Conservation (phyloP, 2,797 vertebrate species). For the Moxostoma hubbsi region DNA sequence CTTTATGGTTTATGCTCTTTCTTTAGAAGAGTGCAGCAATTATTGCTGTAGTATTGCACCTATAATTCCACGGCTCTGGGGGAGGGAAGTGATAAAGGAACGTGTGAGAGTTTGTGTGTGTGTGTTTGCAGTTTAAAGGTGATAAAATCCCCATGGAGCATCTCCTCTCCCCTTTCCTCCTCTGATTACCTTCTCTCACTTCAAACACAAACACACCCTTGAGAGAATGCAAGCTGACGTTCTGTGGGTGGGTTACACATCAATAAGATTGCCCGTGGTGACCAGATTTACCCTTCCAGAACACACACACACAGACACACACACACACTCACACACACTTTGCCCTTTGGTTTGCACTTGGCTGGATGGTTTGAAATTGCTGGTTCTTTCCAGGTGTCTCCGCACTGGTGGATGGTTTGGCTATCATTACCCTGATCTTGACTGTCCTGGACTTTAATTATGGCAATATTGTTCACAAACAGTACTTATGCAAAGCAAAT, state of each 20-base stretch:
- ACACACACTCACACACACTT: not conserved
- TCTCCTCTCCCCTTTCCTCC: slow-evolving; percentile 14
- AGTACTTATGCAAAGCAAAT: not conserved
- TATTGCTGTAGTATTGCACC: slow-evolving; percentile 20
- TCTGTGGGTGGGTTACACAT: slow-evolving; percentile 21
- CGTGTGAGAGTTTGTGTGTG: slow-evolving; percentile 18
- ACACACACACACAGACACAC: slow-evolving; percentile 31
- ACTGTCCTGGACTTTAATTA: not conserved
- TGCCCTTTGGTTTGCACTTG: slow-evolving; percentile 35
- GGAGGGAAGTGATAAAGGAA: slow-evolving; percentile 26
- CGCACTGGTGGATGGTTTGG: slow-evolving; percentile 19
- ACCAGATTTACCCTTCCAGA: slow-evolving; percentile 44
- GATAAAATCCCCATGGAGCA: slow-evolving; percentile 46
- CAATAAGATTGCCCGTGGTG: slow-evolving; percentile 44
- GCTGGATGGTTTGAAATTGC: slow-evolving; percentile 13
- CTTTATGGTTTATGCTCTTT: not conserved
- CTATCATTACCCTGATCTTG: not conserved
- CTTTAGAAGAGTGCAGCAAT: slow-evolving; percentile 33
- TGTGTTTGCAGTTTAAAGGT: slow-evolving; percentile 35
- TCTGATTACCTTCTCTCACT: slow-evolving; percentile 38
- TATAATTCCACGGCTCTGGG: slow-evolving; percentile 38
- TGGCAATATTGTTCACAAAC: not conserved
- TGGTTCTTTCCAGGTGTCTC: slow-evolving; percentile 23
- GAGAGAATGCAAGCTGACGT: slow-evolving; percentile 10
- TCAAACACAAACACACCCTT: slow-evolving; percentile 6